A percentile compares a stretch with the other conserved stretches of the same genome.
These are phyloP conservation scores for Coremacera marginata DNA, from an alignment of 2,888 invertebrate species.

Conservation along the genomic window DNA sequence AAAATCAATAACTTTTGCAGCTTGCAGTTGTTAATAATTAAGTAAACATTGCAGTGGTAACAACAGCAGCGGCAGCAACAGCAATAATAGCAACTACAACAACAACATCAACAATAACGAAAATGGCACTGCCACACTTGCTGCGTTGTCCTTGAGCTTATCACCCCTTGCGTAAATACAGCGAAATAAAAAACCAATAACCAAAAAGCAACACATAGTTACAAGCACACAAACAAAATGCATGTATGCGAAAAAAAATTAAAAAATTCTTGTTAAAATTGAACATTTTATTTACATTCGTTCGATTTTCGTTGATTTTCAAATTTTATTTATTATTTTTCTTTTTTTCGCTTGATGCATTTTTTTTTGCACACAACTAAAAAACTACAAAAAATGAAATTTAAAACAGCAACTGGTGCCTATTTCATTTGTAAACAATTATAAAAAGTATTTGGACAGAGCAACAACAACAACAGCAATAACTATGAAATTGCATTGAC, in stretches of 20 bases:
- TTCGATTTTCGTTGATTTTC: background rate
- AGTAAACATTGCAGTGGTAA: conserved; percentile 25
- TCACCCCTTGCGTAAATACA: conserved; percentile 41
- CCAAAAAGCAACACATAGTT: background rate
- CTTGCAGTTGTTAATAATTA: conserved; percentile 23
- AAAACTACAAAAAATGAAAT: background rate
- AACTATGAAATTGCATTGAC: background rate
- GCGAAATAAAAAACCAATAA: conserved; percentile 1
- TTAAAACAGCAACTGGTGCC: background rate
- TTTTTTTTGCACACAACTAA: background rate
- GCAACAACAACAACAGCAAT: background rate
- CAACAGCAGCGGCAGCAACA: conserved; percentile 43
- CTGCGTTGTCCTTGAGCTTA: conserved; percentile 43
- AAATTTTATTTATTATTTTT: background rate
- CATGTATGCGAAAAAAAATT: too few species aligned
- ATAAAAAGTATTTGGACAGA: background rate
- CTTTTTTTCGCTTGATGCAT: too few species aligned
- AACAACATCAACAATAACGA: conserved; percentile 9
- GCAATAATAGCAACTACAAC: conserved; percentile 36
- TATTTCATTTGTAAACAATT: conserved; percentile 5
- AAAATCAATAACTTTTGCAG: conserved; percentile 30
- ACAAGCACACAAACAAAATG: background rate
- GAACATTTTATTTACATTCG: background rate
- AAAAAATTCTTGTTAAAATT: too few species aligned
- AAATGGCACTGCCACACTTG: conserved; percentile 16